Evolutionary conservation across 1,140 invertebrate genomes (phyloP).

Genomic region (Tetraneura akinire): DNA sequence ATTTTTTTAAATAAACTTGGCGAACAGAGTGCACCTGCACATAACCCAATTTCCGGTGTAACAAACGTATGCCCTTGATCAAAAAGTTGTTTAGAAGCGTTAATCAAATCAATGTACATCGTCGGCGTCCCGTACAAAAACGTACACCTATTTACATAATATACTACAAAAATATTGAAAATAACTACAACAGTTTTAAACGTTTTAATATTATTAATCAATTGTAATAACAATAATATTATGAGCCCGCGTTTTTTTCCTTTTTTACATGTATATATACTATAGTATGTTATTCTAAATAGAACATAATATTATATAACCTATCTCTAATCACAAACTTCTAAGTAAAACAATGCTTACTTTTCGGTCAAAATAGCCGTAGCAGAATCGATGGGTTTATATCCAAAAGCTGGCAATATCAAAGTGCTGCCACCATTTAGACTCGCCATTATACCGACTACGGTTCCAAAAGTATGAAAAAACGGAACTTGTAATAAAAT

Average conservation of each 20-base stretch:
- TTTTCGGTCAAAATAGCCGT: conserved; percentile 71
- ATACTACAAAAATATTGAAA: background rate
- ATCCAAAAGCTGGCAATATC: conserved; percentile 70
- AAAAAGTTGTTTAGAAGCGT: conserved; percentile 34
- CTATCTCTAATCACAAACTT: no score
- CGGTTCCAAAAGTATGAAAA: conserved; percentile 88
- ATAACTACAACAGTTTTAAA: no score
- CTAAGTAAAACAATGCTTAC: conserved; percentile 61
- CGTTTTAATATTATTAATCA: no score
- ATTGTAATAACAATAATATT: no score
- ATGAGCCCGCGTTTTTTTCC: no score
- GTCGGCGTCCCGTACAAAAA: conserved; percentile 90
- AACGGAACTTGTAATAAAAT: conserved; percentile 84
- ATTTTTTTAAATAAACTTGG: conserved; percentile 72
- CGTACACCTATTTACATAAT: conserved; percentile 65
- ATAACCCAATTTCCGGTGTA: conserved; percentile 64
- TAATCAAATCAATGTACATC: conserved; percentile 85
- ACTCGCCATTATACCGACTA: conserved; percentile 68
- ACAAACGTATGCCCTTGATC: conserved; percentile 5
- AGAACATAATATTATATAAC: no score
- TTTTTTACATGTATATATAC: no score
- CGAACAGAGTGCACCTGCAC: conserved; percentile 76
- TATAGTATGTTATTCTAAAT: no score
- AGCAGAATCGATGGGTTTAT: conserved; percentile 70
- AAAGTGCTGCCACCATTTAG: conserved; percentile 70